These are phyloP conservation scores for Cettia cetti DNA, from an alignment of 2,113 vertebrate genomes.

Conservation along the genomic window DNA sequence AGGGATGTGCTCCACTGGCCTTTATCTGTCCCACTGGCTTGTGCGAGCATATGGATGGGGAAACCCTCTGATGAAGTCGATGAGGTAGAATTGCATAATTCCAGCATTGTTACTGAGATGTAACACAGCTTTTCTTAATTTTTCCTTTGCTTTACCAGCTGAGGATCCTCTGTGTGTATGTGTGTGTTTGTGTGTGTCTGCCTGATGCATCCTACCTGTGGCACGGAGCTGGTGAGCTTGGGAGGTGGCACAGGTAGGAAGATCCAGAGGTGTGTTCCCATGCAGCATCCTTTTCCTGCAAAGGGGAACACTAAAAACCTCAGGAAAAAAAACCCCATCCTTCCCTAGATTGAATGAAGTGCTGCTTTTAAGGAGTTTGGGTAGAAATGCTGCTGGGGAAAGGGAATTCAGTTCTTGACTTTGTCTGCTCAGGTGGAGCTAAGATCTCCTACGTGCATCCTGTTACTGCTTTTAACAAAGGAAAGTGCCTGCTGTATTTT, in stretches of 20 bases:
- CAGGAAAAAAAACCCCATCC: fast-evolving
- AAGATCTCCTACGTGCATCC: fast-evolving
- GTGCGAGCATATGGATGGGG: not conserved
- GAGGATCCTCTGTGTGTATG: not conserved
- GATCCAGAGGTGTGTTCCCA: not conserved
- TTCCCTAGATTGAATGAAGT: not conserved
- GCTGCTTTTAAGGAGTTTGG: not conserved
- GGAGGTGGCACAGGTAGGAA: not conserved
- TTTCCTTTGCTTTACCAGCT: not conserved
- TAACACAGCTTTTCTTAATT: not conserved
- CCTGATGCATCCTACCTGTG: not conserved
- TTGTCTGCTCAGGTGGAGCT: not conserved
- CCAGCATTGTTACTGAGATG: not conserved
- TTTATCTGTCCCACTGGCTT: not conserved
- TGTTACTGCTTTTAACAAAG: not conserved
- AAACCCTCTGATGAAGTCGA: not conserved
- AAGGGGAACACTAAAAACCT: not conserved
- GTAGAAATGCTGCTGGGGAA: not conserved
- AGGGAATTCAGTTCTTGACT: not conserved
- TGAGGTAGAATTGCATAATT: not conserved
- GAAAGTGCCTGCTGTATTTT: not conserved
- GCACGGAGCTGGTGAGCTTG: not conserved
- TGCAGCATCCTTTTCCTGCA: not conserved
- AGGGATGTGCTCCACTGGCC: not conserved
- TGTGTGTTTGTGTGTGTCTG: not conserved